Base-by-base conservation (phyloP, 2,888 invertebrate species). In the Muscina levida region DNA sequence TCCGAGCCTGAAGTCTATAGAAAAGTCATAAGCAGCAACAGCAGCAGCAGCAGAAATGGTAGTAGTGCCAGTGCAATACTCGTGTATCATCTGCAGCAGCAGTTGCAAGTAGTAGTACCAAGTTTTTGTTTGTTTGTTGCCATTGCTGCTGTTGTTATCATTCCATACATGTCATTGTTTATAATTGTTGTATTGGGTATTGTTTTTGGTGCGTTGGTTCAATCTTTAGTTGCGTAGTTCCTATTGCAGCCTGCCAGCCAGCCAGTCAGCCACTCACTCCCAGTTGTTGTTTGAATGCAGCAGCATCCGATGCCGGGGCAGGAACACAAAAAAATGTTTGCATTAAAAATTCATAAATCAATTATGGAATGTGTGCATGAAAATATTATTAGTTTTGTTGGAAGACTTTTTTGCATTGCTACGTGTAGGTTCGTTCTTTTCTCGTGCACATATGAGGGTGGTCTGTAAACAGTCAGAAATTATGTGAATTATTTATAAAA, bases 261-360 rank as follows among this genome's bases (percentile, higher is more conserved):
- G n/a, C n/a, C n/a, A 31, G 31, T 31, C 31, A 31, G 31, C 31
- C 31, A 31, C 31, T 31, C 15, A 56, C 26, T 13, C 74, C 24
- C 31, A 44, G 75, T 62, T 62, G n/a, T 68, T 46, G 66, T 56
- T 44, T 72, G 42, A 17, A 13, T 68, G 17, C 42, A 68, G 46
- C 24, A 65, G 22, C 17, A 37, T 24, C n/a, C 71, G 39, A 82
- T 82, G 83, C 82, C 84, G 83, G 84, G 66, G 68, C 44, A 68
- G 48, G 0, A 70, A 6, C 4, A 77, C 72, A 67, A 74, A 73
- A 78, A 71, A 80, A 82, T 85, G 86, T 87, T 88, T 87, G 85
- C 88, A 88, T 88, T 88, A 88, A 87, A 87, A 88, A 88, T 88
- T 88, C 88, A 88, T 88, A 88, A 88, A 88, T 88, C 88, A 88